A percentile compares a stretch with the other conserved stretches of the same genome.
Conservation (phyloP, 2,888 invertebrate species). For the Tubulanus polymorphus region DNA sequence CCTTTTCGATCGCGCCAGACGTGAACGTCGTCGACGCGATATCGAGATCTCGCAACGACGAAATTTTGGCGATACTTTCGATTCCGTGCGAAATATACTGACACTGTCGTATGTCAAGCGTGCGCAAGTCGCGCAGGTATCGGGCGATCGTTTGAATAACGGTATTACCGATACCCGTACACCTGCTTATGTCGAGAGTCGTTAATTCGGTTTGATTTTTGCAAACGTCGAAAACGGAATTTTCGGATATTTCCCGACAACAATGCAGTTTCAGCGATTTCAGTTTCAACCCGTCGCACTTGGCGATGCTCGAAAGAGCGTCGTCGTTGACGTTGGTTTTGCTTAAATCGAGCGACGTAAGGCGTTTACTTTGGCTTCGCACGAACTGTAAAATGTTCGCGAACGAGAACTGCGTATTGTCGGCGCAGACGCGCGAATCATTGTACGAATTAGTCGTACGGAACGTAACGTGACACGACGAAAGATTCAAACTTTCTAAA, state of each 20-base stretch:
- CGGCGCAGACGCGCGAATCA: slow-evolving; percentile 13
- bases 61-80: slow-evolving; percentile 58
- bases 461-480: slow-evolving; percentile 68
- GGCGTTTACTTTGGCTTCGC: slow-evolving; percentile 56
- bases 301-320: slow-evolving; percentile 60
- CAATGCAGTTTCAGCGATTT: slow-evolving; percentile 58
- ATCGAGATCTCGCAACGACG: slow-evolving; percentile 61
- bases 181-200: slow-evolving; percentile 64
- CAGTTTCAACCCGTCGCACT: slow-evolving; percentile 58
- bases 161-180: slow-evolving; percentile 65
- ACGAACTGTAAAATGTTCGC: slow-evolving; percentile 63
- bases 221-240: slow-evolving; percentile 60
- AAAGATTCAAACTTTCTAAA: slow-evolving; percentile 63
- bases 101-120: slow-evolving; percentile 64
- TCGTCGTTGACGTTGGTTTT: slow-evolving; percentile 66
- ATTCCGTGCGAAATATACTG: slow-evolving; percentile 63
- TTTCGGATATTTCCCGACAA: slow-evolving; percentile 64
- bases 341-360: slow-evolving; percentile 65
- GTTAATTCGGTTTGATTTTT: slow-evolving; percentile 59
- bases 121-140: slow-evolving; percentile 60
- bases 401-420: slow-evolving; percentile 62
- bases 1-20: slow-evolving; percentile 62
- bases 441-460: slow-evolving; percentile 64
- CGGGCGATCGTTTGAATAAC: slow-evolving; percentile 62
- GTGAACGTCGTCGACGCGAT: slow-evolving; percentile 67